Evolutionary conservation across 2,888 invertebrate species (phyloP).

Genomic region (Macrophya annulata): DNA sequence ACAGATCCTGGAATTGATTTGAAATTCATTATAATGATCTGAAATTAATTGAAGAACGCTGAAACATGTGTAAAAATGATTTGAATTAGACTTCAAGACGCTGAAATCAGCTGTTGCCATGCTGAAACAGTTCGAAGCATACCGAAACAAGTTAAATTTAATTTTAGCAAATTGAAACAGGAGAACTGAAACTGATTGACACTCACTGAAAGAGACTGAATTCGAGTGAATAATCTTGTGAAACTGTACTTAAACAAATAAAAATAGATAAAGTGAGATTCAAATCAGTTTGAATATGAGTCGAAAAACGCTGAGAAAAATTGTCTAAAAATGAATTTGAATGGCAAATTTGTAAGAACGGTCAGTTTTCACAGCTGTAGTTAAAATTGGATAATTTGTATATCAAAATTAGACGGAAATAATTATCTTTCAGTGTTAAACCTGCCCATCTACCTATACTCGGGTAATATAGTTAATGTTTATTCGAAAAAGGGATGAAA

Average conservation of each 20-base stretch:
- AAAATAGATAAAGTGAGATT: too few relatives aligned
- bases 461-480: slow-evolving; percentile 51
- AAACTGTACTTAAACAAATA: background rate
- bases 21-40: background rate
- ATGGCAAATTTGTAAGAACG: too few relatives aligned
- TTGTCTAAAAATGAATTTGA: too few relatives aligned
- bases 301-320: background rate
- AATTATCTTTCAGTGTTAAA: background rate
- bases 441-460: background rate
- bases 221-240: background rate
- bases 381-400: too few relatives aligned
- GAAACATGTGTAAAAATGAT: too few relatives aligned
- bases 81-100: background rate
- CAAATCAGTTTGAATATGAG: too few relatives aligned
- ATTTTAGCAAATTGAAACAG: background rate
- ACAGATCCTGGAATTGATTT: background rate
- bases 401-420: background rate
- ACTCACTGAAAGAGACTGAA: too few relatives aligned
- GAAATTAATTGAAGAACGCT: too few relatives aligned
- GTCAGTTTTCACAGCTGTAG: too few relatives aligned
- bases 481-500: slow-evolving; percentile 55
- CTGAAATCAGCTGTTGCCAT: too few relatives aligned
- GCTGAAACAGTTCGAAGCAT: too few relatives aligned
- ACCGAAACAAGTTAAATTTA: background rate
- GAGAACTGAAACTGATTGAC: background rate